These are phyloP conservation scores for Thymelicus acteon DNA, from an alignment of 2,888 invertebrate species.

Conservation along the genomic window DNA sequence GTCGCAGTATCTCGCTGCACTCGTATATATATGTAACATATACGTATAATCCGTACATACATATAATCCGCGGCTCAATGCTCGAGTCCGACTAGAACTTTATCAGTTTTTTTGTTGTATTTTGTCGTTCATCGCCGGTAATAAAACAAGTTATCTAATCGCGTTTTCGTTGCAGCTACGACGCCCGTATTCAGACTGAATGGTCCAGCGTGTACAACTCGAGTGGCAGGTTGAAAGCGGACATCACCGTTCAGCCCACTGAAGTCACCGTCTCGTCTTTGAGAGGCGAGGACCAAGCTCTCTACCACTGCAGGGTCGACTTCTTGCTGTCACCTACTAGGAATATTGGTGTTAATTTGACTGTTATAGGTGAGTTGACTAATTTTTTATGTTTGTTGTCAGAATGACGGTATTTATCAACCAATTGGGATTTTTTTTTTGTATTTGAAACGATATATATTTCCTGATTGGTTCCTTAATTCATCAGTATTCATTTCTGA, in stretches of 20 bases:
- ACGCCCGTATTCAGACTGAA: conserved; percentile 65
- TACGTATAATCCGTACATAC: no score
- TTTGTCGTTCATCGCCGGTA: neutral
- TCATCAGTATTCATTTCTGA: no score
- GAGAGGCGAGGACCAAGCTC: conserved; percentile 70
- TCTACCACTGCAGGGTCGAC: conserved; percentile 86
- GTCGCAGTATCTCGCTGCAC: no score
- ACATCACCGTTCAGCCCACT: conserved; percentile 61
- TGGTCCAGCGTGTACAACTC: conserved; percentile 75
- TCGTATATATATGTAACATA: no score
- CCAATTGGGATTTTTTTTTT: no score
- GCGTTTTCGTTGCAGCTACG: conserved; percentile 61
- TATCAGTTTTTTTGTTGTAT: no score
- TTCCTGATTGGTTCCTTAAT: no score
- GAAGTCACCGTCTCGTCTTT: conserved; percentile 62
- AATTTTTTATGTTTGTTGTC: no score
- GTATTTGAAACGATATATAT: no score
- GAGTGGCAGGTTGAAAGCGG: conserved; percentile 60
- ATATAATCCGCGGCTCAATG: no score
- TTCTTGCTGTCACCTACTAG: conserved; percentile 84
- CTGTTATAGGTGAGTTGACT: conserved; percentile 59
- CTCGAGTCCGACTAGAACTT: no score
- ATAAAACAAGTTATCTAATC: neutral
- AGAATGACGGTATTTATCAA: no score
- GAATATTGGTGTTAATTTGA: conserved; percentile 83